A percentile compares a stretch with the other conserved stretches of the same genome.
Evolutionary conservation across 2,888 invertebrate species (phyloP).

Genomic region (Heliconius charithonia): DNA sequence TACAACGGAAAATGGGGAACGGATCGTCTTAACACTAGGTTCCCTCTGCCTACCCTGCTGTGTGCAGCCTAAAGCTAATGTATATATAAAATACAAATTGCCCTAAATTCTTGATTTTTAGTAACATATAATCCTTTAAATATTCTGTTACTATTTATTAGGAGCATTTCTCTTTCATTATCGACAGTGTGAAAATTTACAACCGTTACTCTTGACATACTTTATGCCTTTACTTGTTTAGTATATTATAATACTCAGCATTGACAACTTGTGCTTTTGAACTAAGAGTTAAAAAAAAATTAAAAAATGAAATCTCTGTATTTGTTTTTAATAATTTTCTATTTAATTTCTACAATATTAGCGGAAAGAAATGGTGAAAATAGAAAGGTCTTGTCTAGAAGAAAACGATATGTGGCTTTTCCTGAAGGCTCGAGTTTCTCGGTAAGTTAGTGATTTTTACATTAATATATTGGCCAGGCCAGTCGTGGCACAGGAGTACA

Average conservation of each 20-base stretch:
- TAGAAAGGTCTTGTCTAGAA: conserved; percentile 79
- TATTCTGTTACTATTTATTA: conserved; percentile 36
- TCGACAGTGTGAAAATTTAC: conserved; percentile 41
- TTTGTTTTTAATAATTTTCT: background rate
- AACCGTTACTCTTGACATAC: conserved; percentile 47
- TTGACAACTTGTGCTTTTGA: background rate
- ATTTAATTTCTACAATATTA: conserved; percentile 37
- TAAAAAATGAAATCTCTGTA: background rate
- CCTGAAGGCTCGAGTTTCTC: conserved; percentile 89
- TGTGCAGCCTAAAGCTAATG: background rate
- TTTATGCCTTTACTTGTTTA: conserved; percentile 31
- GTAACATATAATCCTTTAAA: conserved; percentile 26
- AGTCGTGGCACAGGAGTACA: too few species aligned
- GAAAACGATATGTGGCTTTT: conserved; percentile 86
- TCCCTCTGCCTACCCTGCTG: too few species aligned
- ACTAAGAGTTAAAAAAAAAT: background rate
- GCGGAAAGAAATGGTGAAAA: conserved; percentile 51
- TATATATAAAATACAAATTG: background rate
- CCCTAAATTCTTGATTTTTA: conserved; percentile 17
- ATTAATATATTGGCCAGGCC: too few species aligned
- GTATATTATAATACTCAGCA: conserved; percentile 26
- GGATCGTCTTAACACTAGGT: too few species aligned
- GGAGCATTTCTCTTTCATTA: conserved; percentile 43
- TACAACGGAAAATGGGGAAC: too few species aligned
- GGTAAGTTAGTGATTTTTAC: conserved; percentile 71